A percentile compares a stretch with the other conserved stretches of the same genome.
These are phyloP conservation scores for Limnodromus scolopaceus DNA, from an alignment of 2,797 vertebrate genomes.

Conservation along the genomic window DNA sequence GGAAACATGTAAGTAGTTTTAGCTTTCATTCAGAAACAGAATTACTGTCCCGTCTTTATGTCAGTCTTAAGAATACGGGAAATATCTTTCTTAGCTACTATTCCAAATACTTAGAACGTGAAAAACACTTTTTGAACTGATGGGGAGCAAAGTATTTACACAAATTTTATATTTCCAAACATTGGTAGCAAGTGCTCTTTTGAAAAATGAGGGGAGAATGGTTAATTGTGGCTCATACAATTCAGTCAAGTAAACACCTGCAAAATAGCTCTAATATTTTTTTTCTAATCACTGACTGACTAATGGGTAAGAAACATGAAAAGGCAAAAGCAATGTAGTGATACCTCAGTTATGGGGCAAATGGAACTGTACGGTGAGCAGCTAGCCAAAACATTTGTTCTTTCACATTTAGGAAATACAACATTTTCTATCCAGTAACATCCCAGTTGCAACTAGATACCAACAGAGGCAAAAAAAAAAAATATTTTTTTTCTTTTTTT, in stretches of 20 bases:
- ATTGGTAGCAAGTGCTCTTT: not conserved
- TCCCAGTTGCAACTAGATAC: not conserved
- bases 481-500: not conserved
- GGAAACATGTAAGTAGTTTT: not conserved
- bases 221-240: not conserved
- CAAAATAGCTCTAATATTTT: not conserved
- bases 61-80: not conserved
- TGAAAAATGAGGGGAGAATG: not conserved
- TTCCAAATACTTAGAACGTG: not conserved
- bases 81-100: not conserved
- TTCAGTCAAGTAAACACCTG: not conserved
- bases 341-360: not conserved
- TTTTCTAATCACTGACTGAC: not conserved
- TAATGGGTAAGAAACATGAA: not conserved
- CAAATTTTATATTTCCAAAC: not conserved
- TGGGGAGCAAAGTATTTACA: not conserved
- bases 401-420: not conserved
- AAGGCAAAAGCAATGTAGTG: not conserved
- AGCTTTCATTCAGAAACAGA: not conserved
- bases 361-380: not conserved
- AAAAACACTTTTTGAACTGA: not conserved
- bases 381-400: not conserved
- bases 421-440: not conserved
- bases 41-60: not conserved
- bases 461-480: not conserved